phyloP scores from a whole-genome alignment of 2,888 invertebrate genomes.

The Acronicta psi region DNA sequence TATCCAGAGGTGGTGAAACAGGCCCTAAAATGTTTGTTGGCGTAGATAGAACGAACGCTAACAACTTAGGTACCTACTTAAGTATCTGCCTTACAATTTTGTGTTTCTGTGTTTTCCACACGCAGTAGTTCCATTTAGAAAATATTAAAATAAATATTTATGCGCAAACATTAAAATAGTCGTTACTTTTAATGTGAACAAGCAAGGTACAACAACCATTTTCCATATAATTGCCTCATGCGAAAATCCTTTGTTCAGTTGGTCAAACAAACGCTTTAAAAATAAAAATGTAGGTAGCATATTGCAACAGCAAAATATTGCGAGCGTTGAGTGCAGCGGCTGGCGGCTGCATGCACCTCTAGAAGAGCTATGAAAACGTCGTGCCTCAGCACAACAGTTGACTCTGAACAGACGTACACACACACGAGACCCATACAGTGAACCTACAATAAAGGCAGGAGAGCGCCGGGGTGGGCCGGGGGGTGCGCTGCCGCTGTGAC shows the following conservation, averaged over 20 bases:
- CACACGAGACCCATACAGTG: conserved; percentile 60
- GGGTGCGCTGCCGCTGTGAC: conserved; percentile 80
- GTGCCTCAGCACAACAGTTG: conserved; percentile 85
- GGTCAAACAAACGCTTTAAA: conserved; percentile 49
- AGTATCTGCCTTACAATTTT: not conserved
- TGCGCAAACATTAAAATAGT: conserved; percentile 26
- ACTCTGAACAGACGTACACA: conserved; percentile 80
- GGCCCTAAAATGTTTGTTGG: no score
- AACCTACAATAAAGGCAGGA: conserved; percentile 79
- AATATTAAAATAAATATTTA: conserved; percentile 22
- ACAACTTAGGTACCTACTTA: not conserved
- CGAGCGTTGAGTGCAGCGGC: conserved; percentile 73
- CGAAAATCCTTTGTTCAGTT: conserved; percentile 50
- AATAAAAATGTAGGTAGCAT: conserved; percentile 45
- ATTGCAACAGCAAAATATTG: conserved; percentile 73
- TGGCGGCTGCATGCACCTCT: conserved; percentile 66
- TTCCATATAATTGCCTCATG: conserved; percentile 44
- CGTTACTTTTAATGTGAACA: conserved; percentile 41
- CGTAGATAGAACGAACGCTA: no score
- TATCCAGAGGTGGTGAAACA: no score
- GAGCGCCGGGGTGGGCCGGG: conserved; percentile 68
- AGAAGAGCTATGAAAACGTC: conserved; percentile 77
- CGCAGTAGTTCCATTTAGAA: conserved; percentile 14
- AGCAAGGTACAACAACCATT: conserved; percentile 36
- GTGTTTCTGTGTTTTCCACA: conserved; percentile 16